Evolutionary conservation across 2,113 vertebrate species (phyloP), one percentile per base, ranked within the genome.

Genomic region (Microcebus murinus): DNA sequence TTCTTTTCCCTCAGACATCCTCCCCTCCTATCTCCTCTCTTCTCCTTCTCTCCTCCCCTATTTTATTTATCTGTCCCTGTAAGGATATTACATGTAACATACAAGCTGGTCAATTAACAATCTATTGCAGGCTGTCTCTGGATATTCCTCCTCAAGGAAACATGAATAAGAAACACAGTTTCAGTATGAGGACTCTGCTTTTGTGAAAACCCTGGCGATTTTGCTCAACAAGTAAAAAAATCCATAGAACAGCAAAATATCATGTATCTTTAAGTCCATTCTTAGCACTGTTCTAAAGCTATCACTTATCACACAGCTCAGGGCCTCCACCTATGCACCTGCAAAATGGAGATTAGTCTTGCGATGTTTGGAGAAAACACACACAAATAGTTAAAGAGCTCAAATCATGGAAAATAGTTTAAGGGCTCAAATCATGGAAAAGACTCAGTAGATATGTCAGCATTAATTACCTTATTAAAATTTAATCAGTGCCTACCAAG

Each of bases 391-490:
- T 90, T 70, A 52, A 84, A 89, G 18, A 70, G 7, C 36, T 89
- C 48, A 36, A 57, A 34, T 76, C 31, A 89, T 25, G 13, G 29
- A 29, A 87, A 87, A 90, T 42, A 79, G 25, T 90, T 70, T 48
- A 84, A 89, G 18, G 74, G 7, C 45, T 89, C 48, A 36, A 57
- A 34, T 76, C 31, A 89, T 29, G 13, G 29, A 29, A 87, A 87
- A 90, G 57, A 68, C 23, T 52, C n/a, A 80, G n/a, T 52, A 80
- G 52, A 48, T 59, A 21, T 55, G 23, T 92, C n/a, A 90, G 42
- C 25, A 94, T 73, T 95, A 52, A 85, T 21, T 67, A 94, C 85
- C 42, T 27, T 67, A 70, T 88, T 94, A 90, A 25, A 93, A 55
- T 74, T 88, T 39, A 59, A 61, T 77, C 29, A 36, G 27, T 20